Evolutionary conservation across 2,888 invertebrate genomes (phyloP), one percentile per base, ranked within the genome.

Genomic region (Eupithecia subfuscata): DNA sequence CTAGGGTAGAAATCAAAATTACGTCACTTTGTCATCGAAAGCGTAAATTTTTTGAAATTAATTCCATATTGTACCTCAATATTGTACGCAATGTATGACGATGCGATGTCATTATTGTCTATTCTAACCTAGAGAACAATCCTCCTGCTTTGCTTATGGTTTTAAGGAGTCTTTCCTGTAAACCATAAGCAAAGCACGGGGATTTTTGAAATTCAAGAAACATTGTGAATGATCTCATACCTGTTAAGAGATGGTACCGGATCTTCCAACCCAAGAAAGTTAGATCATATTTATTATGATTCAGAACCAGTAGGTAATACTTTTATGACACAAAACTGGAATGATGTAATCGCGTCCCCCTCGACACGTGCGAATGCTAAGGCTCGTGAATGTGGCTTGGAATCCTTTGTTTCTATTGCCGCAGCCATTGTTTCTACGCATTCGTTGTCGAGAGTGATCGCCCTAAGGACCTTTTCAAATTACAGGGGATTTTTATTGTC

Each of bases 391-490:
- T 63, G 74, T 30, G 74, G 72, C 64, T 74, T 72, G 43, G n/a
- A 22, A 22, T 75, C 63, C 73, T 75, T 77, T 77, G 77, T 77
- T 74, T 70, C 67, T 67, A 75, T 75, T 73, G 48, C 72, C 34
- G 22, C 14, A 70, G 56, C 52, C 67, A 68, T 77, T 77, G 75
- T 77, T 75, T 64, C 60, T 43, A 69, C 72, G 63, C 68, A 63
- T 72, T 75, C 69, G 43, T 34, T 40, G 60, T 63, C 52, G 73
- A 73, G 72, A 74, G 45, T 60, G 56, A 73, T 70, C 70, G 14
- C 71, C 48, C 68, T 72, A 52, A 72, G 71, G 60, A 52, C 74
- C 60, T 60, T 77, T 65, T 30, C 18, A 52, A 75, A 52, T 68
- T 63, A 25, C 5, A 56, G 70, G 45, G 12, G 52, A 4, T n/a